Evolutionary conservation across 1,140 invertebrate species (phyloP).

Genomic region (Parasteatoda tepidariorum): DNA sequence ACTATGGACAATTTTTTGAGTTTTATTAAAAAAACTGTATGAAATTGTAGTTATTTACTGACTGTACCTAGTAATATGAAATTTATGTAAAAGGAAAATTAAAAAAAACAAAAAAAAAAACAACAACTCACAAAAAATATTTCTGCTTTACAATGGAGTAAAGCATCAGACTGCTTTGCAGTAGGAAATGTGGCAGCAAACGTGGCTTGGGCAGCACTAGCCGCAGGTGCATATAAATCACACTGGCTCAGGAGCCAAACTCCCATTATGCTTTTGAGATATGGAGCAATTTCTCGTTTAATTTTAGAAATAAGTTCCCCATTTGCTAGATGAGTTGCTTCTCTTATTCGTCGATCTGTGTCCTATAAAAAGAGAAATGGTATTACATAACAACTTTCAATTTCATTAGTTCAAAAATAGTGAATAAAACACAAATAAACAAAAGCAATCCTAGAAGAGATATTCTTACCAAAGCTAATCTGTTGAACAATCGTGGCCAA

Average conservation of each 20-base stretch:
- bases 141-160: constrained; percentile 81
- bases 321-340: constrained; percentile 75
- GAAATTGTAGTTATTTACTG: no score
- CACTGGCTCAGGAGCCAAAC: constrained; percentile 82
- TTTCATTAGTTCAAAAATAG: no score
- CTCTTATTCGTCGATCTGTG: constrained; percentile 82
- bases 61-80: no score
- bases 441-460: no score
- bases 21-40: no score
- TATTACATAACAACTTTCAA: no score
- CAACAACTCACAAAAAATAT: constrained; percentile 73
- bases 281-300: constrained; percentile 80
- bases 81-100: no score
- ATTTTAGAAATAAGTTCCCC: constrained; percentile 76
- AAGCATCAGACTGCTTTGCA: constrained; percentile 78
- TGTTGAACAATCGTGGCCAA: constrained; percentile 82
- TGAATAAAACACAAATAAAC: no score
- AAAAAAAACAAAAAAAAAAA: no score
- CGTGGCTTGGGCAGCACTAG: constrained; percentile 77
- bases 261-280: constrained; percentile 79
- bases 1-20: no score
- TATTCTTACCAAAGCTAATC: constrained; percentile 73
- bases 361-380: constrained; percentile 70
- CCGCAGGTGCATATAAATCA: constrained; percentile 84
- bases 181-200: constrained; percentile 78